Conservation (phyloP, 1,140 invertebrate species). For the Papilio machaon region DNA sequence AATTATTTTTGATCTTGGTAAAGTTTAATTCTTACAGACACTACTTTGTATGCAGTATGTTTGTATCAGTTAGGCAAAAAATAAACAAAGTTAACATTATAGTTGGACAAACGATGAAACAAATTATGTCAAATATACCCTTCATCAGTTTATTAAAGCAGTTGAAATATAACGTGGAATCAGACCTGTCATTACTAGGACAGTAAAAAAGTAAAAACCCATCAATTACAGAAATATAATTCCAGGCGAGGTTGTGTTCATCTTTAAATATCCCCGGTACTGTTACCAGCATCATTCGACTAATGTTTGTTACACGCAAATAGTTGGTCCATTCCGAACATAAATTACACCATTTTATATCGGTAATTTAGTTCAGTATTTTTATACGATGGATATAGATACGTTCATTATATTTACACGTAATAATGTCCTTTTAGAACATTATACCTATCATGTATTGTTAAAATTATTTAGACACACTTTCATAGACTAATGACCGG, state of each 20-base stretch:
- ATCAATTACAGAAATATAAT: conserved; percentile 43
- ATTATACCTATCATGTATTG: not conserved
- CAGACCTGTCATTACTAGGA: not conserved
- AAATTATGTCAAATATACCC: not conserved
- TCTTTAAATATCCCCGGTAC: conserved; percentile 40
- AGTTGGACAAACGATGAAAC: not conserved
- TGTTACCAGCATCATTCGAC: conserved; percentile 43
- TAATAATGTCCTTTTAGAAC: not conserved
- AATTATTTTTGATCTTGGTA: too few relatives aligned
- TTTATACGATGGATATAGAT: conserved; percentile 10
- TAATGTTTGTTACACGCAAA: conserved; percentile 50
- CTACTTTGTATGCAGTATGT: too few relatives aligned
- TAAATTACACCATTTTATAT: conserved; percentile 53
- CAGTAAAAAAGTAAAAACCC: conserved; percentile 13
- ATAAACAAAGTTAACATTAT: too few relatives aligned
- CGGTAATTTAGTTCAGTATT: conserved; percentile 43
- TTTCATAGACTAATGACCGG: not conserved
- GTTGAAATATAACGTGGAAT: not conserved
- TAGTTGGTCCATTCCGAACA: conserved; percentile 50
- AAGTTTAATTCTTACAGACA: too few relatives aligned
- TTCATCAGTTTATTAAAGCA: not conserved
- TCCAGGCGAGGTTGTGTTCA: conserved; percentile 29
- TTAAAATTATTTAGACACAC: not conserved
- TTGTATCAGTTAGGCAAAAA: too few relatives aligned
- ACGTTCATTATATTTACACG: not conserved